These are phyloP conservation scores for Tachysurus vachellii DNA, from an alignment of 2,113 vertebrate genomes.

Conservation along the genomic window DNA sequence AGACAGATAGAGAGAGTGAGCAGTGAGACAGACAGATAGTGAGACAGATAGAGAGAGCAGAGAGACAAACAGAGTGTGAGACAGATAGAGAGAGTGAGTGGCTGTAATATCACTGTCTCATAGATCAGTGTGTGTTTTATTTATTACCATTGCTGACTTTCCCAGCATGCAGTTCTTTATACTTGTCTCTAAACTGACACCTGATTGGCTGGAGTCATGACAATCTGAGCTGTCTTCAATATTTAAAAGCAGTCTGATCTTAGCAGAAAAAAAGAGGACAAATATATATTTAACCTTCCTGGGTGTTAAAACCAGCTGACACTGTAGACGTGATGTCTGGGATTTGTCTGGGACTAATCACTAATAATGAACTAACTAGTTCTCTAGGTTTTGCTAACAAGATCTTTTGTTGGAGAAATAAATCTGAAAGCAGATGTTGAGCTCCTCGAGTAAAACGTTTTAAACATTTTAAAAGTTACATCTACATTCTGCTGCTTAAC, in stretches of 20 bases:
- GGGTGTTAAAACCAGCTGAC: neutral
- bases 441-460: neutral
- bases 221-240: neutral
- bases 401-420: neutral
- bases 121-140: neutral
- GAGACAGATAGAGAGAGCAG: too few species aligned
- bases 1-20: too few species aligned
- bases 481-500: neutral
- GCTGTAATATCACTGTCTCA: neutral
- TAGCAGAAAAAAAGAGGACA: neutral
- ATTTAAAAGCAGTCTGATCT: neutral
- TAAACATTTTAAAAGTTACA: neutral
- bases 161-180: neutral
- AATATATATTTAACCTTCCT: neutral
- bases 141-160: neutral
- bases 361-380: neutral
- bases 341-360: neutral
- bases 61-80: too few species aligned
- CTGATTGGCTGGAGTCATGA: neutral
- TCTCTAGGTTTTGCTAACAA: neutral
- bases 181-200: neutral
- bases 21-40: too few species aligned
- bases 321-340: neutral
- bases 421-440: neutral
- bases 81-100: too few species aligned